These are phyloP conservation scores for Aurelia aurita complex sp. Pacific DNA, from an alignment of 30 jellyfish, hydroid and myxozoan species.

Conservation along the genomic window DNA sequence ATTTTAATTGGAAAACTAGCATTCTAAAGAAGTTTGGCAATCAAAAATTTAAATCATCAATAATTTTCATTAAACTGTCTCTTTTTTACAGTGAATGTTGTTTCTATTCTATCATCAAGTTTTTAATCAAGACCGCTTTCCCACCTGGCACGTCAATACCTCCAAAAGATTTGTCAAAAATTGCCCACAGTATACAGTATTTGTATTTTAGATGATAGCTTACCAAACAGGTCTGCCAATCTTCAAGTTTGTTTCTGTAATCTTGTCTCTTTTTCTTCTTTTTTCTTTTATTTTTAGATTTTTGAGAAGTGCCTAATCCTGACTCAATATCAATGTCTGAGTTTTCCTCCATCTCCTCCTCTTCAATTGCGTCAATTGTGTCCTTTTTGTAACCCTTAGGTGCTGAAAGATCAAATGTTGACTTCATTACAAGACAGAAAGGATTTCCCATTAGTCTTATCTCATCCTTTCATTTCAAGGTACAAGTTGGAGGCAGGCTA, in stretches of 20 bases:
- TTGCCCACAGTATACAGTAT: neutral
- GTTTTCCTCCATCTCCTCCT: constrained; percentile 41
- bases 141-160: no score
- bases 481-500: no score
- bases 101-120: no score
- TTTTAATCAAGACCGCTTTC: no score
- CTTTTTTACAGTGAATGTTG: no score
- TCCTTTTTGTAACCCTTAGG: constrained; percentile 80
- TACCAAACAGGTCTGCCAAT: constrained; percentile 93
- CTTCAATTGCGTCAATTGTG: constrained; percentile 75
- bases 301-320: constrained; percentile 1
- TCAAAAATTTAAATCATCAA: no score
- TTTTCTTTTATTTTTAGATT: constrained; percentile 13
- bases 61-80: no score
- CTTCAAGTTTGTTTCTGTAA: constrained; percentile 72
- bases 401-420: constrained; percentile 32
- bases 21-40: no score
- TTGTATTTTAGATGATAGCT: neutral
- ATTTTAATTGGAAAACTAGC: no score
- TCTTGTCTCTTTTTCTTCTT: constrained; percentile 66
- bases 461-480: no score
- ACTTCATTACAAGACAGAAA: no score
- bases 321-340: constrained; percentile 42
- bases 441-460: no score
- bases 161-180: neutral